A percentile compares a stretch with the other conserved stretches of the same genome.
Evolutionary conservation across 2,888 invertebrate genomes (phyloP).

Genomic region (Carpatolechia fugitivella): DNA sequence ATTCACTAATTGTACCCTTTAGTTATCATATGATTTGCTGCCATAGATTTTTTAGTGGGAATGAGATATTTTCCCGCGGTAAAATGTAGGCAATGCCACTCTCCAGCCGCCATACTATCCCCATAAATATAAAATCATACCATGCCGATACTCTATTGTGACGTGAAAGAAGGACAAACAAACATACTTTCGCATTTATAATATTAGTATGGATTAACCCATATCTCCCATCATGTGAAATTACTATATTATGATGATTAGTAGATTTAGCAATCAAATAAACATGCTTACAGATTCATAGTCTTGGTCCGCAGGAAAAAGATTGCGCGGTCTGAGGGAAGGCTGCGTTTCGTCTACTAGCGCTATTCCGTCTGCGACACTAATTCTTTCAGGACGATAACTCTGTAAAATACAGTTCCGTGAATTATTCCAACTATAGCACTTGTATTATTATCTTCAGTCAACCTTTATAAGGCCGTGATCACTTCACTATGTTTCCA

Average conservation of each 20-base stretch:
- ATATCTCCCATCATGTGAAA: not conserved
- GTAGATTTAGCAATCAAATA: not conserved
- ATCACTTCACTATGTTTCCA: no score
- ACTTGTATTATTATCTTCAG: no score
- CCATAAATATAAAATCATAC: not conserved
- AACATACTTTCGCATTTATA: not conserved
- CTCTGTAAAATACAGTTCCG: not conserved
- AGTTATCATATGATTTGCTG: no score
- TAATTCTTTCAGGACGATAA: not conserved
- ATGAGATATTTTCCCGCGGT: no score
- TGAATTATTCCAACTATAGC: not conserved
- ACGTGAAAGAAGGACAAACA: not conserved
- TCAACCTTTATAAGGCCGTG: no score
- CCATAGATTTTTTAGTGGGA: no score
- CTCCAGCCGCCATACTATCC: not conserved
- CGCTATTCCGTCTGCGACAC: not conserved
- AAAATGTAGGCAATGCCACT: no score
- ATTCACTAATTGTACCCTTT: no score
- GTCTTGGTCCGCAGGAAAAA: not conserved
- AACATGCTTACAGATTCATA: not conserved
- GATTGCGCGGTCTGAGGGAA: not conserved
- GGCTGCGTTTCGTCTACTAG: not conserved
- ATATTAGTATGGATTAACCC: not conserved
- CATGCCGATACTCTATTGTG: not conserved
- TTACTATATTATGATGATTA: no score